Percentiles rank a stretch among this genome's conserved stretches.
These are phyloP conservation scores for Bettongia penicillata DNA, from an alignment of 2,113 vertebrate genomes.

Conservation along the genomic window DNA sequence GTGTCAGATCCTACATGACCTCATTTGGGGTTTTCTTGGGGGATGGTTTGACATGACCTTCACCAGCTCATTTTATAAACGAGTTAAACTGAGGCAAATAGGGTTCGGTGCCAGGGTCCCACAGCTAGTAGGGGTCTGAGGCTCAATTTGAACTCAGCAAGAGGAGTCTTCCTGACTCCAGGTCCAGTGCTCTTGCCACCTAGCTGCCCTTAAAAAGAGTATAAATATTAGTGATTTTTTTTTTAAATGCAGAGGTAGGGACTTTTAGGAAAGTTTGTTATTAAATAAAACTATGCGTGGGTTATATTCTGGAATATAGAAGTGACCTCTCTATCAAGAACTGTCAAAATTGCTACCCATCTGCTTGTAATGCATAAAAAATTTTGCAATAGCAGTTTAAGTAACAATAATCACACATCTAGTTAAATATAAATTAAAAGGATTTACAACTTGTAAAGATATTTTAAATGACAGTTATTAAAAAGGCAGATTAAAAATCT, in stretches of 20 bases:
- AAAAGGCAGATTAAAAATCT: slow-evolving; percentile 11
- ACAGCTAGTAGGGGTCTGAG: background rate
- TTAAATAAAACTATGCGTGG: slow-evolving; percentile 17
- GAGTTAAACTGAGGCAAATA: background rate
- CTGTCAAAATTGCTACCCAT: background rate
- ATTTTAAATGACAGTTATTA: slow-evolving; percentile 47
- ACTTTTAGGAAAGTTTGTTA: background rate
- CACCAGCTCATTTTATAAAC: background rate
- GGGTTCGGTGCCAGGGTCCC: background rate
- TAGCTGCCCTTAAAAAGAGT: background rate
- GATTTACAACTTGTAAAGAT: slow-evolving; percentile 1
- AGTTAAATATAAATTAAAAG: background rate
- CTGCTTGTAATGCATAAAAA: slow-evolving; percentile 30
- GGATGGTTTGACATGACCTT: too few species aligned
- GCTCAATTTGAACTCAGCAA: background rate
- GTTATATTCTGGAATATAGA: background rate
- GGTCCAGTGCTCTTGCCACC: background rate
- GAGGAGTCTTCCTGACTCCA: background rate
- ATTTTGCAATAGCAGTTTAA: background rate
- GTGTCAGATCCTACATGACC: background rate
- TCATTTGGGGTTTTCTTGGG: background rate
- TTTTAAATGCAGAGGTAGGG: background rate
- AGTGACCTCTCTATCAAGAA: background rate
- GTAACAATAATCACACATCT: slow-evolving; percentile 20
- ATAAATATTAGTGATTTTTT: background rate